Base-by-base conservation (phyloP, 2,797 vertebrate species). In the Spatula clypeata region DNA sequence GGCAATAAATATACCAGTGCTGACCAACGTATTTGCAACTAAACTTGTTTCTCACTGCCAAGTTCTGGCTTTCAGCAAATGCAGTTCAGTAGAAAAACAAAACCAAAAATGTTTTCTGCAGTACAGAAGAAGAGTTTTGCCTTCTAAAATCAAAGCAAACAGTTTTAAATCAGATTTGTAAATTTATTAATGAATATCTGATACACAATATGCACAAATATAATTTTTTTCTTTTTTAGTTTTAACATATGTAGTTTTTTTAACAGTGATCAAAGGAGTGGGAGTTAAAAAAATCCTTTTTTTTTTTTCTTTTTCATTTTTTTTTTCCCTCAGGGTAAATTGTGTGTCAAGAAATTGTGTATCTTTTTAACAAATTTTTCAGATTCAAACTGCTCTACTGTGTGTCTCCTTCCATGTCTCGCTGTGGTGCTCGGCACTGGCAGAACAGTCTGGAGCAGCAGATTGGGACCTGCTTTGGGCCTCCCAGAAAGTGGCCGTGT, bases 371-470 rank as follows among this genome's bases (percentile, higher is more conserved):
- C 8, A 47, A 26, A 1, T 42, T 77, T 87, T 85, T 93, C 42
- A 47, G 29, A 86, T 75, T 73, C 51, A 21, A 47, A 2, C n/a
- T 90, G 38, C 66, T 80, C 88, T 77, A 66, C 70, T 79, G 31
- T 53, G 26, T 62, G 20, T 31, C 19, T 89, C 20, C 74, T 87
- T 82, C 40, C 13, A 6, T 8, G 4, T 79, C 67, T 90, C 44
- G 20, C 54, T 64, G 18, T n/a, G 32, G 38, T 58, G 42, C n/a
- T 95, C 45, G 29, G 54, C 27, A 31, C 61, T 70, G 42, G 60
- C 55, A 92, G 90, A 95, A 91, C 94, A 93, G 83, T 82, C 90
- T 96, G 93, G 71, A 95, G 71, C 66, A 88, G 80, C 96, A 97
- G 83, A 94, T n/a, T 95, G 90, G 70, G 74, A 95, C 60, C 19